Evolutionary conservation across 53 echinoderm and acorn worm species (phyloP), one percentile per base, ranked within the genome.

Genomic region (Echinometra lucunter): DNA sequence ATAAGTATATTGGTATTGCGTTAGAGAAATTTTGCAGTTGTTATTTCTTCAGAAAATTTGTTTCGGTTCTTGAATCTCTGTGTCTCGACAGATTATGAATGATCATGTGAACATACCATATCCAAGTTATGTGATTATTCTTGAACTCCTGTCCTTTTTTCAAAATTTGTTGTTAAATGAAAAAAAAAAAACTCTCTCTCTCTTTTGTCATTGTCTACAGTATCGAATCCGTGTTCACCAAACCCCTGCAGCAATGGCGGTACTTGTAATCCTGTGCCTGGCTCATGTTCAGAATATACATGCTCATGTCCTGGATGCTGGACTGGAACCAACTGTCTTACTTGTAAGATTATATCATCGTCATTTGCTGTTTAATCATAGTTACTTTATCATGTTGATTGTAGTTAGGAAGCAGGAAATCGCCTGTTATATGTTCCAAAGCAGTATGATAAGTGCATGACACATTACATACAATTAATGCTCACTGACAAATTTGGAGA

Each of bases 221-320:
- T 90, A 57, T 60, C 97, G 44, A 93, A 96, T 57, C 96, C 98
- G 16, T 98, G 98, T 72, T 75, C 91, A 38, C 94, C 81, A 15
- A 97, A 91, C 80, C 98, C 96, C 2, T 98, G 98, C 91, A 49
- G 63, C 16, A 98, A 98, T 91, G 97, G 98, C 28, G 98, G 97
- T 37, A 89, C 63, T 1, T 96, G 96, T 78, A 25, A 56, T 17
- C 95, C 45, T 27, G 83, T 89, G n/a, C 89, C 95, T 12, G 42
- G 82, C 25, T 96, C 95, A 28, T 98, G 97, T 89, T 91, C 95
- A 16, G 90, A 66, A 1, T 93, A 91, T 58, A 90, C 75, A n/a
- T 97, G 97, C 56, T 44, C 74, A 1, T 98, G 98, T 95, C 72
- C 69, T 4, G 95, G 95, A 8, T 98, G 98, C 70, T 97, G 97